These are phyloP conservation scores for Sinocyclocheilus grahami DNA, from an alignment of 2,113 vertebrate species.

Conservation along the genomic window DNA sequence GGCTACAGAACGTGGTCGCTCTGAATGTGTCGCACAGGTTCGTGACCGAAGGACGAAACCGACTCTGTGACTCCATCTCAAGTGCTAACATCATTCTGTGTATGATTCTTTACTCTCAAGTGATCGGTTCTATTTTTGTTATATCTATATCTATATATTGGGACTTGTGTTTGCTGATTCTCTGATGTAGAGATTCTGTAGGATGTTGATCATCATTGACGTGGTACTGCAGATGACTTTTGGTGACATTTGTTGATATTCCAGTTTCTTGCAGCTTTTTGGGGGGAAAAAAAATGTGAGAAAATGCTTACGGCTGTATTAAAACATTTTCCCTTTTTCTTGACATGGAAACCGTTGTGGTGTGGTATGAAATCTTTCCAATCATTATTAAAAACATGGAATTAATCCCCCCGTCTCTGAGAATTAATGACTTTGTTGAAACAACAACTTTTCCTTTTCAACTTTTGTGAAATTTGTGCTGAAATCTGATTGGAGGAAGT, in stretches of 20 bases:
- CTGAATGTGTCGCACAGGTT: neutral
- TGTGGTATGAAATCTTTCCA: constrained; percentile 88
- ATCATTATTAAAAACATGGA: constrained; percentile 87
- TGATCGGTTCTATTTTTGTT: constrained; percentile 75
- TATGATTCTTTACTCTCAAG: constrained; percentile 70
- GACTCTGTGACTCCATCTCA: constrained; percentile 69
- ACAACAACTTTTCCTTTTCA: neutral
- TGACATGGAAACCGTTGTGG: constrained; percentile 84
- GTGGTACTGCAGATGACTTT: constrained; percentile 85
- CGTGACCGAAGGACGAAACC: neutral
- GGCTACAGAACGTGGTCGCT: neutral
- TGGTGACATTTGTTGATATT: constrained; percentile 80
- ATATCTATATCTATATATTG: constrained; percentile 61
- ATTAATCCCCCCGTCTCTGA: constrained; percentile 60
- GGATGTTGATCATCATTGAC: constrained; percentile 90
- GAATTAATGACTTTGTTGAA: neutral
- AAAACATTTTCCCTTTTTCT: constrained; percentile 79
- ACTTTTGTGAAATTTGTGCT: neutral
- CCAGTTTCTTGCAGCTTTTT: constrained; percentile 84
- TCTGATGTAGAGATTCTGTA: constrained; percentile 82
- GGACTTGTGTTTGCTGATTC: constrained; percentile 58
- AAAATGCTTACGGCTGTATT: constrained; percentile 83
- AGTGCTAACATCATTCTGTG: constrained; percentile 82
- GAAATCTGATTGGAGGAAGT: no score
- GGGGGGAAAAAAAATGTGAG: constrained; percentile 74